Base-by-base conservation (phyloP, 2,888 invertebrate species). In the Xiphydria camelus region DNA sequence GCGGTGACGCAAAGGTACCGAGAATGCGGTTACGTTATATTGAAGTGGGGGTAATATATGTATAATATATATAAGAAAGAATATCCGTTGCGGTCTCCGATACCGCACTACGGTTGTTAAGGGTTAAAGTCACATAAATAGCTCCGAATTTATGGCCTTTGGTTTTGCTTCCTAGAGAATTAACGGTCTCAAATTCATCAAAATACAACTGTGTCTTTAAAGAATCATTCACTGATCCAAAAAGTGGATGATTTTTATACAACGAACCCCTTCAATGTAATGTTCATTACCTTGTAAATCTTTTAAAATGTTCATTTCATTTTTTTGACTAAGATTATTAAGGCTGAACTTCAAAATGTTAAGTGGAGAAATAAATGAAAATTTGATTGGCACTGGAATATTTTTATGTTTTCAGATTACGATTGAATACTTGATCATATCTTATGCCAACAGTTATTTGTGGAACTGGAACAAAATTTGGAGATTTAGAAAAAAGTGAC, bases 101-200 rank as follows among this genome's bases (percentile, higher is more conserved):
- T n/a, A n/a, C n/a, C n/a, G n/a, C n/a, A n/a, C n/a, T n/a, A n/a
- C n/a, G n/a, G n/a, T n/a, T n/a, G n/a, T n/a, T n/a, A n/a, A n/a
- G n/a, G n/a, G n/a, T n/a, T n/a, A n/a, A n/a, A n/a, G n/a, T n/a
- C n/a, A n/a, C n/a, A n/a, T n/a, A n/a, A 4, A 47, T 42, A 12
- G 38, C 47, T 33, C 47, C 47, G 7, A 47, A 7, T 26, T 47
- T 47, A 19, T 43, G 41, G 14, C 42, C 21, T 7, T 25, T 31
- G 4, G 47, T 47, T 36, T 49, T 49, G 21, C 47, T 45, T 17
- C 53, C 51, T 4, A 51, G 33, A 9, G 49, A 49, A 36, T 53
- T 53, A 7, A 36, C 49, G 1, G 44, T 41, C 22, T 51, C 55
- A 25, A 53, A 55, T 17, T 55, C 49, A 22, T 53, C 51, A 29